phyloP scores from a whole-genome alignment of 2,888 invertebrate species.

The Melolontha melolontha region DNA sequence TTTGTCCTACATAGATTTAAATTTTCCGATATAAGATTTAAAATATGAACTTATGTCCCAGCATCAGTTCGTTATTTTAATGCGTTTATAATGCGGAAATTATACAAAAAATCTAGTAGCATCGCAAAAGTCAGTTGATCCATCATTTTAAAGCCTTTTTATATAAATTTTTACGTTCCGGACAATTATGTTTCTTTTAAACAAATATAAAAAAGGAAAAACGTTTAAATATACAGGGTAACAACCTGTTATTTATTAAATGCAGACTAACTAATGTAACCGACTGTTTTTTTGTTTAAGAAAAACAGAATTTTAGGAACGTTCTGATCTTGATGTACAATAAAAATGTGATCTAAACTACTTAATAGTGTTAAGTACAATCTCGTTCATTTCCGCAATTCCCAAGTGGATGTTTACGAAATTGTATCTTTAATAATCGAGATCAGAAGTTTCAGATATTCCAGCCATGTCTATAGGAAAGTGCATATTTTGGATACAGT shows the following conservation, averaged over 20 bases:
- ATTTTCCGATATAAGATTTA: constrained; percentile 44
- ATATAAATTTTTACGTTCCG: constrained; percentile 9
- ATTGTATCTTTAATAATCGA: background rate
- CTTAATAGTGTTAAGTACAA: background rate
- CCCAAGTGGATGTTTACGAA: constrained; percentile 25
- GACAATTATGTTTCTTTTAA: constrained; percentile 11
- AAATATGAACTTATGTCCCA: constrained; percentile 55
- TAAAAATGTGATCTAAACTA: background rate
- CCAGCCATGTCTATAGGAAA: constrained; percentile 30
- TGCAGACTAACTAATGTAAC: constrained; percentile 1
- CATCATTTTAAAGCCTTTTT: constrained; percentile 6
- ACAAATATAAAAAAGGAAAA: constrained; percentile 3
- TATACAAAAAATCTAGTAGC: constrained; percentile 43
- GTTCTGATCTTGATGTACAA: too few relatives aligned
- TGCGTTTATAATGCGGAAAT: constrained; percentile 36
- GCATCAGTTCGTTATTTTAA: constrained; percentile 52
- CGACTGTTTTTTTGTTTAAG: too few relatives aligned
- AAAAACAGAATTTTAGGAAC: too few relatives aligned
- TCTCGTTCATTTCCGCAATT: constrained; percentile 20
- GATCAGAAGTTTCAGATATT: background rate
- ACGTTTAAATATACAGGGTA: constrained; percentile 26
- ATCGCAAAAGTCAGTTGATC: constrained; percentile 47
- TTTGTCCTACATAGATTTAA: constrained; percentile 48
- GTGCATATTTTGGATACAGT: constrained; percentile 34
- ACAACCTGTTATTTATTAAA: constrained; percentile 13